Evolutionary conservation across 2,113 vertebrate species (phyloP).

Genomic region (Galemys pyrenaicus): DNA sequence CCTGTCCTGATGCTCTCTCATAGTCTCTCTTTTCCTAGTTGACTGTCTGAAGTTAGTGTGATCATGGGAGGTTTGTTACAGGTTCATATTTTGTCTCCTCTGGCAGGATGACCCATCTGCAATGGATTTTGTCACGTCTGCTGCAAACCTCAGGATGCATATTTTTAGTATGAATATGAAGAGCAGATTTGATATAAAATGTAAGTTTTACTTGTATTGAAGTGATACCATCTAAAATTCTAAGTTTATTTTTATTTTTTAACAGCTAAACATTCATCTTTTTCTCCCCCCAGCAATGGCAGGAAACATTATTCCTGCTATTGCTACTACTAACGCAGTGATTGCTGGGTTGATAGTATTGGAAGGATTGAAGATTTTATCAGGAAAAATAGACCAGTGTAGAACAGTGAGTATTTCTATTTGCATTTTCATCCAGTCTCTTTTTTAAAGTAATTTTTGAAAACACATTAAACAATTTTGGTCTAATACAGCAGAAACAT

Average conservation of each 20-base stretch:
- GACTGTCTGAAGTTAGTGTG: not conserved
- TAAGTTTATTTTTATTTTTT: slow-evolving; percentile 38
- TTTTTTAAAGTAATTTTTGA: not conserved
- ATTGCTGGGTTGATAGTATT: slow-evolving; percentile 98
- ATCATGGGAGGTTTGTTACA: slow-evolving; percentile 31
- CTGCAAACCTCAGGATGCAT: slow-evolving; percentile 97
- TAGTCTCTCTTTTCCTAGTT: not conserved
- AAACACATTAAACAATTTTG: not conserved
- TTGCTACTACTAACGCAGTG: slow-evolving; percentile 98
- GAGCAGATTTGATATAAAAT: slow-evolving; percentile 98
- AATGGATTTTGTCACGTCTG: slow-evolving; percentile 98
- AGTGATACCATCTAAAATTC: not conserved
- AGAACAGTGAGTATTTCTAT: slow-evolving; percentile 89
- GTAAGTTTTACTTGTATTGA: slow-evolving; percentile 86
- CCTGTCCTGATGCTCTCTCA: not conserved
- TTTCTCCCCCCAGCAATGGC: slow-evolving; percentile 92
- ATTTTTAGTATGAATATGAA: slow-evolving; percentile 99
- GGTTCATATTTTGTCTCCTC: slow-evolving; percentile 43
- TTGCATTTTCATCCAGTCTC: not conserved
- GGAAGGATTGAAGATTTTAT: slow-evolving; percentile 95
- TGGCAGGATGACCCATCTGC: slow-evolving; percentile 95
- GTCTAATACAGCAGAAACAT: not conserved
- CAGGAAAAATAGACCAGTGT: slow-evolving; percentile 94
- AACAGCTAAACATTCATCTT: slow-evolving; percentile 56
- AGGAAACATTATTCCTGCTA: slow-evolving; percentile 98